phyloP scores from a whole-genome alignment of 1,140 invertebrate genomes.

The Zaprionus ghesquierei region DNA sequence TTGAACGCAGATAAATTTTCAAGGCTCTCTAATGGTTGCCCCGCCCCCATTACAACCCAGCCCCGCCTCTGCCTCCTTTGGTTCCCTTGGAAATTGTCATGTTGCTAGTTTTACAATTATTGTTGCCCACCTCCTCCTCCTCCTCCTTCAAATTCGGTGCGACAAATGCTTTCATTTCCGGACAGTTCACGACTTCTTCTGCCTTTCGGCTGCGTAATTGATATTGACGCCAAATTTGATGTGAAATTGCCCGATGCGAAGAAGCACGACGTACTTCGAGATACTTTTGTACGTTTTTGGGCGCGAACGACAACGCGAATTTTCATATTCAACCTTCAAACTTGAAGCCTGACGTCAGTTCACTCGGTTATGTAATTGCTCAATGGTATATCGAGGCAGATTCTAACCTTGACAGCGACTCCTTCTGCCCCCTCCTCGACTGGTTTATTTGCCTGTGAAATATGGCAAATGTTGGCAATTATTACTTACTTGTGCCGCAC shows the following conservation, averaged over 20 bases:
- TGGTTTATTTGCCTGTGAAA: conserved; percentile 75
- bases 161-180: conserved; percentile 73
- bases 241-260: conserved; percentile 61
- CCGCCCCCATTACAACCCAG: no score
- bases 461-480: conserved; percentile 74
- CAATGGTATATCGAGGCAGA: conserved; percentile 54
- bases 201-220: conserved; percentile 58
- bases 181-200: conserved; percentile 47
- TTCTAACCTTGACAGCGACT: conserved; percentile 44
- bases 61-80: neutral
- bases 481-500: conserved; percentile 58
- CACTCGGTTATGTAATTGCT: conserved; percentile 66
- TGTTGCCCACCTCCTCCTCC: conserved; percentile 9
- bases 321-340: conserved; percentile 1
- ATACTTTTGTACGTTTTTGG: conserved; percentile 30
- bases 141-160: neutral
- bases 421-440: neutral
- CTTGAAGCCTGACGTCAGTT: conserved; percentile 28
- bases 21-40: conserved; percentile 41
- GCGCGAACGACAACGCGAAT: conserved; percentile 1
- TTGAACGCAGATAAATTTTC: conserved; percentile 79
- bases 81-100: conserved; percentile 43
- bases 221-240: conserved; percentile 76
- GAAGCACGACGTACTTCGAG: neutral
- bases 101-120: conserved; percentile 76